phyloP scores from a whole-genome alignment of 2,888 invertebrate genomes.

The Dione vanillae region DNA sequence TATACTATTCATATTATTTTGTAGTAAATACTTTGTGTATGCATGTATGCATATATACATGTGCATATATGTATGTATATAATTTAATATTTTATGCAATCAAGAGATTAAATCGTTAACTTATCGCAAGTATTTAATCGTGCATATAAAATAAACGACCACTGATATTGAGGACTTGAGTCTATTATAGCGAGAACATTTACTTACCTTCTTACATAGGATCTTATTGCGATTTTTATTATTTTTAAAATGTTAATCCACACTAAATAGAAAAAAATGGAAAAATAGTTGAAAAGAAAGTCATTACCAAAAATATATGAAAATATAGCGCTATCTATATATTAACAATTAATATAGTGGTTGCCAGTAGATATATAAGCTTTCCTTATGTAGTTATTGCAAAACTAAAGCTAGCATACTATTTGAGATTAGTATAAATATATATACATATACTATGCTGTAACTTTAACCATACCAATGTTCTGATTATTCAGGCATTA shows the following conservation, averaged over 20 bases:
- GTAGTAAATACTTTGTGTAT: constrained; percentile 1
- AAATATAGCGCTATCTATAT: no score
- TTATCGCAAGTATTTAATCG: constrained; percentile 52
- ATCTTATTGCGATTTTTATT: background rate
- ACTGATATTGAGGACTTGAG: constrained; percentile 35
- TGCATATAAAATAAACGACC: constrained; percentile 49
- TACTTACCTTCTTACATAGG: background rate
- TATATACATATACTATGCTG: no score
- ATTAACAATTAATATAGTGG: no score
- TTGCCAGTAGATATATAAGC: no score
- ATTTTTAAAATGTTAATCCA: no score
- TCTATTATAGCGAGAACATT: constrained; percentile 6
- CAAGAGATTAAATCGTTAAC: constrained; percentile 47
- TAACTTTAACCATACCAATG: no score
- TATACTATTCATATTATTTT: background rate
- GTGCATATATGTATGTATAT: background rate
- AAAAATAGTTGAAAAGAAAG: no score
- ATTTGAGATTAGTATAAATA: no score
- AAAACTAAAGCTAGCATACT: no score
- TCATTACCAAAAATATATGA: background rate
- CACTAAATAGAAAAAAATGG: no score
- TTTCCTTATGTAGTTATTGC: no score
- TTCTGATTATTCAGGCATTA: no score
- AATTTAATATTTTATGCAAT: constrained; percentile 47
- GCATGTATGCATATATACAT: background rate